Evolutionary conservation across 2,888 invertebrate species (phyloP), one percentile per base, ranked within the genome.

Genomic region (Pedicia rivosa): DNA sequence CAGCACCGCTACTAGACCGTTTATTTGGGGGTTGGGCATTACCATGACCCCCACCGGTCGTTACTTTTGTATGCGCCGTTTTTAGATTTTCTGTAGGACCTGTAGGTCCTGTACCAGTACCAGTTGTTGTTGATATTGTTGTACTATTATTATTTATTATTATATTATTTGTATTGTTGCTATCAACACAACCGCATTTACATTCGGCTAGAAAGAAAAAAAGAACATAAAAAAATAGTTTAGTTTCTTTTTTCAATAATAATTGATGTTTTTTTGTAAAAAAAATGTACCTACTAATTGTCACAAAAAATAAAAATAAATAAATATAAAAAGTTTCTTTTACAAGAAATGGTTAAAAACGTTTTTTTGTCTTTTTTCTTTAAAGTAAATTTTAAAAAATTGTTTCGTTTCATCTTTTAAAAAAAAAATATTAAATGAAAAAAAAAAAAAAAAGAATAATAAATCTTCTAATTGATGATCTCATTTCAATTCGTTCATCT

Each of bases 1-100:
- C 95, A 55, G 81, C 80, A 52, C 82, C 81, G 56, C 80, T 80
- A 59, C 81, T 79, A 53, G 79, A 78, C 58, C 80, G 75, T 70
- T 72, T 57, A 46, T 66, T 65, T 56, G 67, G 64, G 50, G 63
- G 63, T 56, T 68, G 67, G 54, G 65, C 66, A 39, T 65, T 65
- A 40, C 64, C 65, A 52, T 63, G 60, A 49, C 61, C 62, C 58
- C 62, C 61, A 45, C 61, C 57, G 42, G 63, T 64, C 46, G 57
- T 62, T 42, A 62, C 60, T 54, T 62, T 62, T 43, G 62, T 58
- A 47, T 62, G 62, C 48, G 62, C 62, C 59, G 62, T 62, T 45
- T 62, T 62, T 10, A n/a, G 27, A 29, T 20, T 34, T 30, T 36
- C 36, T 32, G 33, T 26, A 16, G 41, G 39, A 30, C 34, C 39